Conservation (phyloP, 2,888 invertebrate species). For the Ochropleura plecta region DNA sequence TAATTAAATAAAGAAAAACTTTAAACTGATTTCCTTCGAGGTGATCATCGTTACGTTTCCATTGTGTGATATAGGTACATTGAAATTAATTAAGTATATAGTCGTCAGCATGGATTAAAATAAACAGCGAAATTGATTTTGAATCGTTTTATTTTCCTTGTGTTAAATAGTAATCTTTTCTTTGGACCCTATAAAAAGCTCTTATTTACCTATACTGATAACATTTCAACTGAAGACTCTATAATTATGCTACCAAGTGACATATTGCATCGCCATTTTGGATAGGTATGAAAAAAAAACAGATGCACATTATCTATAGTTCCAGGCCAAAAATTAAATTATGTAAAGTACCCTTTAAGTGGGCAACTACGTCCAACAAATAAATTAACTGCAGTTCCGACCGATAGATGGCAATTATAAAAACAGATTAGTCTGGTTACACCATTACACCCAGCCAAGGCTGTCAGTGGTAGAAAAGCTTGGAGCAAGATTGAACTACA, state of each 20-base stretch:
- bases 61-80: conserved; percentile 89
- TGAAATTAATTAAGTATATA: conserved; percentile 87
- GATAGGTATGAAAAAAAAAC: neutral
- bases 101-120: conserved; percentile 89
- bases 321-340: neutral
- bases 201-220: no score
- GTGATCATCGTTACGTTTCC: conserved; percentile 81
- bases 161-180: neutral
- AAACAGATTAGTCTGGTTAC: neutral
- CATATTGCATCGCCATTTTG: no score
- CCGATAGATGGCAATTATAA: conserved; percentile 17
- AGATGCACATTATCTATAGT: neutral
- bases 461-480: neutral
- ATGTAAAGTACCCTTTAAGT: neutral
- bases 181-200: neutral
- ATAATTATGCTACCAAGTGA: no score
- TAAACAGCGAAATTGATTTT: conserved; percentile 82
- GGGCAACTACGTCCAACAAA: neutral
- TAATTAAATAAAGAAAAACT: conserved; percentile 46
- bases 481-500: neutral
- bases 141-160: conserved; percentile 60
- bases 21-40: conserved; percentile 72
- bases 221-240: neutral
- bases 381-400: neutral
- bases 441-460: neutral